Evolutionary conservation across 2,888 invertebrate species (phyloP).

Genomic region (Platerodrilus igneus): DNA sequence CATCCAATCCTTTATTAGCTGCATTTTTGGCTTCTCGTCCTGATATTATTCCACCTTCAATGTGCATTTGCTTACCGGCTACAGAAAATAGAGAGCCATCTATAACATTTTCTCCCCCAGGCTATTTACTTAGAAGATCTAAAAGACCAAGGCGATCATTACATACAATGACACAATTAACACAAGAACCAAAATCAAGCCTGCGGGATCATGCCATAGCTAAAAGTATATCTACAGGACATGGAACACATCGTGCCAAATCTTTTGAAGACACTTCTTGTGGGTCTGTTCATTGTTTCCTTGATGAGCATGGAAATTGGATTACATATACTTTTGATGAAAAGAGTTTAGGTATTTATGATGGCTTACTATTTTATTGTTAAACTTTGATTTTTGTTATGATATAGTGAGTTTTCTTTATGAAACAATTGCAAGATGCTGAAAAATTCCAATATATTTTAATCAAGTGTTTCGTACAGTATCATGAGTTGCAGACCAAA

Average conservation of each 20-base stretch:
- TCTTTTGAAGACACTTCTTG: constrained; percentile 79
- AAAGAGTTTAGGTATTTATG: constrained; percentile 54
- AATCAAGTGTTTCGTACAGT: too few species aligned
- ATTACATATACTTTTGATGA: constrained; percentile 83
- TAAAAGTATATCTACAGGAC: constrained; percentile 45
- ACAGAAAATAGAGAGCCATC: constrained; percentile 34
- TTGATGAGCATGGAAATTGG: constrained; percentile 83
- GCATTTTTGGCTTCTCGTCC: constrained; percentile 60
- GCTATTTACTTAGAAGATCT: constrained; percentile 31
- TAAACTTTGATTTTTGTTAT: too few species aligned
- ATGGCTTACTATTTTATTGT: constrained; percentile 8
- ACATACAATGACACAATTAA: constrained; percentile 37
- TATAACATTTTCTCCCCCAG: constrained; percentile 26
- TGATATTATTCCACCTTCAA: constrained; percentile 49
- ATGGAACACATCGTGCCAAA: constrained; percentile 65
- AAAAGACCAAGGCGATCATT: constrained; percentile 45
- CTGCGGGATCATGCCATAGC: constrained; percentile 45
- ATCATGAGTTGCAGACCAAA: too few species aligned
- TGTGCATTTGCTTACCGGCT: constrained; percentile 45
- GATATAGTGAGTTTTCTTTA: too few species aligned
- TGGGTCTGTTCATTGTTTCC: constrained; percentile 80
- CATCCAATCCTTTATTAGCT: constrained; percentile 53
- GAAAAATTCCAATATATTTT: too few species aligned
- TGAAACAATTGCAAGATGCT: too few species aligned
- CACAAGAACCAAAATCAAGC: constrained; percentile 20